Evolutionary conservation across 2,113 vertebrate species (phyloP), one percentile per base, ranked within the genome.

Genomic region (Catharus bicknelli): DNA sequence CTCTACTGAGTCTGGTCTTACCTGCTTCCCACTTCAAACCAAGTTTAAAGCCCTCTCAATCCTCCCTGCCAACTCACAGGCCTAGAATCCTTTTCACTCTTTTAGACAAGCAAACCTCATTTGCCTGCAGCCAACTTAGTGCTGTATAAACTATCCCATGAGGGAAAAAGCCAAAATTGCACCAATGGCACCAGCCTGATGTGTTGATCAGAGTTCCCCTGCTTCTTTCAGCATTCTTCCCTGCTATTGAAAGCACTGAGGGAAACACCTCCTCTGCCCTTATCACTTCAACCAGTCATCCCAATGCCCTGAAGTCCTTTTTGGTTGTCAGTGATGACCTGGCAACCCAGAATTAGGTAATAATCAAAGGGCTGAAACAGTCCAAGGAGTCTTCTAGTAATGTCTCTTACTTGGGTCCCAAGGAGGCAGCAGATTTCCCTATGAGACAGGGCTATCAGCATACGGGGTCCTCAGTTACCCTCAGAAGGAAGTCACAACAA

Each of bases 391-490:
- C 17, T 72, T 50, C 25, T 50, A 13, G 34, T 18, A 55, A 34
- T 36, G 36, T 19, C 27, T 68, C 12, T 43, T 47, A 47, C 47
- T 38, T 27, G 22, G 20, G 43, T 4, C 32, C 27, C 22, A 58
- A 18, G 32, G 43, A 80, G 15, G 27, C 21, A 50, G 58, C 36
- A 73, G 27, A 73, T 19, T 18, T 64, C 43, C 36, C 43, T 20
- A 12, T 38, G 26, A 21, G 18, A 51, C 6, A 12, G 15, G 30
- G 3, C 51, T 19, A 10, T 51, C 6, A 15, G 32, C 22, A 32
- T 9, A 22, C 0, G 1, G 14, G 25, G 16, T 8, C 23, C 34
- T 30, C 34, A 42, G 20, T 3, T 79, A 34, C 20, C 20, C 25
- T 63, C 50, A 57, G 58, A 43, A 57, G 36, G 30, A 17, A 70